Evolutionary conservation across 2,888 invertebrate species (phyloP).

Genomic region (Meta bourneti): DNA sequence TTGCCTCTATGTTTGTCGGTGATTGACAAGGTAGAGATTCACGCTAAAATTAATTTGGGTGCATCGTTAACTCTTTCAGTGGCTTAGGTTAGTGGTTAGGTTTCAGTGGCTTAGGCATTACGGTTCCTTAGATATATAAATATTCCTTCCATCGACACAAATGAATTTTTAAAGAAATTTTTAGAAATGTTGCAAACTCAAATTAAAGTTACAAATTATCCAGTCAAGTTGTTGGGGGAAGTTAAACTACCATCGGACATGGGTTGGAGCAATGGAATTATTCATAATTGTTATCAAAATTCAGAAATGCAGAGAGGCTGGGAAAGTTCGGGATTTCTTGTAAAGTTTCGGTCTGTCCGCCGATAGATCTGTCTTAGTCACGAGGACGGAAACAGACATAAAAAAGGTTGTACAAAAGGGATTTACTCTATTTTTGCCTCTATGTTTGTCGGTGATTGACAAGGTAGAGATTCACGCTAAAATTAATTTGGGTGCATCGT

Average conservation of each 20-base stretch:
- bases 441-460: not conserved
- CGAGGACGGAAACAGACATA: not conserved
- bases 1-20: not conserved
- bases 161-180: too few relatives aligned
- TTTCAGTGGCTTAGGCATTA: too few relatives aligned
- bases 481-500: not conserved
- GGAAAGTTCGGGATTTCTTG: conserved; percentile 12
- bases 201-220: too few relatives aligned
- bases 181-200: too few relatives aligned
- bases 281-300: conserved; percentile 75
- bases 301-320: conserved; percentile 30
- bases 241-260: conserved; percentile 65
- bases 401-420: not conserved
- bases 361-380: not conserved
- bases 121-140: too few relatives aligned
- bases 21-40: not conserved
- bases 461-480: not conserved
- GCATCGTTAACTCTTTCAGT: not conserved
- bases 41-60: not conserved
- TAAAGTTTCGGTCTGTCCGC: not conserved
- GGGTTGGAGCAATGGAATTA: conserved; percentile 52
- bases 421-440: not conserved
- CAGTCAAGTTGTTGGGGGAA: conserved; percentile 57
- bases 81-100: too few relatives aligned
- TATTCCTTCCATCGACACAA: too few relatives aligned